Percentiles rank a stretch among this genome's conserved stretches.
phyloP scores from a whole-genome alignment of 2,888 invertebrate genomes.

The Nemapogon koenigi region DNA sequence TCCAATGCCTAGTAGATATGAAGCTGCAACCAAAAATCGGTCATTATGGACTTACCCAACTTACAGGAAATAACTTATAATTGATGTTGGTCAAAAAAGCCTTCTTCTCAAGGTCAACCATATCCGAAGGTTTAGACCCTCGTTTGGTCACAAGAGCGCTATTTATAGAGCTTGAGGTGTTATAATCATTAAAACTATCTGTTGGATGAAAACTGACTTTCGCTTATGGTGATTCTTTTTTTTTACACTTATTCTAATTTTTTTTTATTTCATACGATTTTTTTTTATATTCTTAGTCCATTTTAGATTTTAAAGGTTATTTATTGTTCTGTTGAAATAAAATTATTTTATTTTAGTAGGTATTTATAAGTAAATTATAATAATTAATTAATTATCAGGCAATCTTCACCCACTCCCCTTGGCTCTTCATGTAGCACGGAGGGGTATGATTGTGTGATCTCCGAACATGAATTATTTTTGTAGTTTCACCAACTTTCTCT shows the following conservation, averaged over 20 bases:
- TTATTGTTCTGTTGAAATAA: no score
- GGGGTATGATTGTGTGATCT: no score
- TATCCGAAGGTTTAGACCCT: constrained; percentile 87
- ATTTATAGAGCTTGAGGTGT: constrained; percentile 55
- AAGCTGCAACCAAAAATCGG: no score
- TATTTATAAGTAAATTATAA: no score
- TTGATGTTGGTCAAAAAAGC: constrained; percentile 82
- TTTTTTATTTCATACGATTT: not conserved
- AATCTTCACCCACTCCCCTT: no score
- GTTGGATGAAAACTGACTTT: constrained; percentile 58
- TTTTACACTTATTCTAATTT: constrained; percentile 1
- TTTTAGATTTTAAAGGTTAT: not conserved
- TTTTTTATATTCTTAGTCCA: not conserved
- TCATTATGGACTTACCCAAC: constrained; percentile 75
- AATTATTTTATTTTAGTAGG: no score
- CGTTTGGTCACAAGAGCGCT: constrained; percentile 73
- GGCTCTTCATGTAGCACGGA: no score
- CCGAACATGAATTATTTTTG: no score
- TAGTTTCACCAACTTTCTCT: no score
- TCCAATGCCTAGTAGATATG: no score
- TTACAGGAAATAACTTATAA: constrained; percentile 81
- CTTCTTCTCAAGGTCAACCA: constrained; percentile 81
- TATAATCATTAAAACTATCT: constrained; percentile 56
- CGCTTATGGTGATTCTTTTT: constrained; percentile 62
- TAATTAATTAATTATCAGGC: no score